Evolutionary conservation across 2,797 vertebrate species (phyloP).

Genomic region (Fundulus diaphanus): DNA sequence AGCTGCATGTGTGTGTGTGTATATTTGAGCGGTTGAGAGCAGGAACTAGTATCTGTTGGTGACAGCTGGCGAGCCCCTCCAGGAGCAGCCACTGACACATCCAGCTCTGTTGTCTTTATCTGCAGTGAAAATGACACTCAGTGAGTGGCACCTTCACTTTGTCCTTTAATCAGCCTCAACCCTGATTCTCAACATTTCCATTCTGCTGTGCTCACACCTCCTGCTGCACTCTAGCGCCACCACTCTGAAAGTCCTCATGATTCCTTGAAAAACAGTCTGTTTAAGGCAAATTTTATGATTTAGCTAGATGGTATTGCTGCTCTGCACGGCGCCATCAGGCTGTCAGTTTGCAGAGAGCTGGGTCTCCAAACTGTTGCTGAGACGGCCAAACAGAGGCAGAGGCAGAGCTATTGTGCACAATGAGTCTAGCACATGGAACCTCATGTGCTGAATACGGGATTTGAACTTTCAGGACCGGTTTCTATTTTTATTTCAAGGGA

Average conservation of each 20-base stretch:
- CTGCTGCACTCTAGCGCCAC: conserved; percentile 43
- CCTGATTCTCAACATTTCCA: conserved; percentile 41
- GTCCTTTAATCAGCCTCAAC: conserved; percentile 51
- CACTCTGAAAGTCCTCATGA: conserved; percentile 27
- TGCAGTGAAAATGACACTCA: conserved; percentile 50
- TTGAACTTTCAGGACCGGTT: conserved; percentile 36
- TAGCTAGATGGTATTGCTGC: neutral
- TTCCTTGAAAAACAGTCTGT: conserved; percentile 17
- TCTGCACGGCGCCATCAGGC: conserved; percentile 18
- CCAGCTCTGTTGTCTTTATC: conserved; percentile 60
- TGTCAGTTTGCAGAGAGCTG: conserved; percentile 43
- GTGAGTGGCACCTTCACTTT: conserved; percentile 48
- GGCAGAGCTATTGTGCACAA: conserved; percentile 42
- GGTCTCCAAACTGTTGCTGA: conserved; percentile 51
- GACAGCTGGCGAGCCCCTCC: conserved; percentile 58
- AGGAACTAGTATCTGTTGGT: conserved; percentile 47
- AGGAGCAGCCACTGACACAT: conserved; percentile 51
- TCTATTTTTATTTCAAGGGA: conserved; percentile 63
- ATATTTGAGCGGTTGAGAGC: conserved; percentile 8
- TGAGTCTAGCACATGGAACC: conserved; percentile 38
- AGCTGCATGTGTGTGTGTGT: neutral
- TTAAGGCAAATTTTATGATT: conserved; percentile 31
- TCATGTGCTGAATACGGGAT: conserved; percentile 52
- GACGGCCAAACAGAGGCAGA: conserved; percentile 53
- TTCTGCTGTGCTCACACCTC: conserved; percentile 40